Percentiles rank a stretch among this genome's conserved stretches.
phyloP scores from a whole-genome alignment of 2,888 invertebrate genomes.

The Phyllotreta striolata region DNA sequence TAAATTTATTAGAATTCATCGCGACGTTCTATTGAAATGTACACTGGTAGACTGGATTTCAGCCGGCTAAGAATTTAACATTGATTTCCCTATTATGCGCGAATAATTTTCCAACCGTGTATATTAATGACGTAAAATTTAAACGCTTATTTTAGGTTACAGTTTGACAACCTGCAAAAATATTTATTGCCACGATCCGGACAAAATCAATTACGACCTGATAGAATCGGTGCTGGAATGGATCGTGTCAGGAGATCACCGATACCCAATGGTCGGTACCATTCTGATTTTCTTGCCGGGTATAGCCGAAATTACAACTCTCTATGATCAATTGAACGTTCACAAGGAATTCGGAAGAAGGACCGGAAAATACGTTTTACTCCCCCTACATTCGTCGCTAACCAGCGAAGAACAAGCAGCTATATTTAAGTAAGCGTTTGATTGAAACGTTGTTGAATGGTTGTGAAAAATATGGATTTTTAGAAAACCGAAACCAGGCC shows the following conservation, averaged over 20 bases:
- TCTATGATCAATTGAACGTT: slow-evolving; percentile 74
- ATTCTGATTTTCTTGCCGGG: slow-evolving; percentile 83
- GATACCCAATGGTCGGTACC: slow-evolving; percentile 75
- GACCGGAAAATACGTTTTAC: slow-evolving; percentile 71
- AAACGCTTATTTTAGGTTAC: slow-evolving; percentile 61
- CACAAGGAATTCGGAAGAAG: slow-evolving; percentile 71
- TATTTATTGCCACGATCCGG: slow-evolving; percentile 78
- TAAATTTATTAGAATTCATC: too few species aligned
- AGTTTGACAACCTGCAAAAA: slow-evolving; percentile 74
- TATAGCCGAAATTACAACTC: slow-evolving; percentile 76
- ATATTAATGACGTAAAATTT: too few species aligned
- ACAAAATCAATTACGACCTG: slow-evolving; percentile 80
- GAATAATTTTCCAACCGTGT: too few species aligned
- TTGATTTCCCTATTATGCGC: too few species aligned
- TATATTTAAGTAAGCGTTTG: slow-evolving; percentile 67
- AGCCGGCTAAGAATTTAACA: too few species aligned
- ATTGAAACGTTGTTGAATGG: not conserved
- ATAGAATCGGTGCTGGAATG: slow-evolving; percentile 75
- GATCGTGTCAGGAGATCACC: slow-evolving; percentile 75
- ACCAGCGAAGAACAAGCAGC: slow-evolving; percentile 84
- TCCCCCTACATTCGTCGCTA: slow-evolving; percentile 87
- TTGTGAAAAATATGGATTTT: slow-evolving; percentile 51
- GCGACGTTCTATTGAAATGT: too few species aligned
- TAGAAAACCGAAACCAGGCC: slow-evolving; percentile 72
- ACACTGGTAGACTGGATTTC: too few species aligned